Percentiles rank a stretch among this genome's conserved stretches.
phyloP scores from a whole-genome alignment of 2,888 invertebrate genomes.

The Melanostoma scalare region DNA sequence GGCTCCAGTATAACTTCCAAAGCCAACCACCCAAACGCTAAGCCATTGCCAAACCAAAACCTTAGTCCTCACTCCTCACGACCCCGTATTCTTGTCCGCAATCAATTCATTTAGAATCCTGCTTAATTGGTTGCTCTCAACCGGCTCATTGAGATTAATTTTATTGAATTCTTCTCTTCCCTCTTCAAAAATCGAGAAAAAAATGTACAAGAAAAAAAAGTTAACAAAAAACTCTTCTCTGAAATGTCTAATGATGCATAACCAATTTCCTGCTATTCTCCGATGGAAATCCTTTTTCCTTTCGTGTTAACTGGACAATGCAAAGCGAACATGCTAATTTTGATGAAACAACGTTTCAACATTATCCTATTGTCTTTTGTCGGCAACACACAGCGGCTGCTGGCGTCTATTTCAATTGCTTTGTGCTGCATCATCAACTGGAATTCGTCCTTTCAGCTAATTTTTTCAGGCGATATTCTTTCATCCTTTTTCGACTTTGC shows the following conservation, averaged over 20 bases:
- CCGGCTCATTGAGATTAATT: slow-evolving; percentile 24
- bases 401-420: slow-evolving; percentile 49
- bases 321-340: slow-evolving; percentile 67
- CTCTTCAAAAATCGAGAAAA: background rate
- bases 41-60: background rate
- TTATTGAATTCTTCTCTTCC: slow-evolving; percentile 27
- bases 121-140: slow-evolving; percentile 32
- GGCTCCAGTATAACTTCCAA: too few relatives aligned
- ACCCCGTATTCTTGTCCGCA: background rate
- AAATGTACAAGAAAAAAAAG: background rate
- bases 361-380: slow-evolving; percentile 36
- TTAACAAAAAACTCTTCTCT: slow-evolving; percentile 25
- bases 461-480: slow-evolving; percentile 23
- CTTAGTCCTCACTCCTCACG: background rate
- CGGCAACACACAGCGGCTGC: background rate
- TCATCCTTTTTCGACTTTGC: background rate
- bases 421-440: slow-evolving; percentile 56
- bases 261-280: slow-evolving; percentile 56
- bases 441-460: slow-evolving; percentile 40
- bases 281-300: slow-evolving; percentile 47
- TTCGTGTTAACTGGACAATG: slow-evolving; percentile 38
- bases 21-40: too few relatives aligned
- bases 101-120: slow-evolving; percentile 36
- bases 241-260: slow-evolving; percentile 67
- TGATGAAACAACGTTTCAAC: slow-evolving; percentile 49